Evolutionary conservation across 2,888 invertebrate species (phyloP).

Genomic region (Oligia strigilis): DNA sequence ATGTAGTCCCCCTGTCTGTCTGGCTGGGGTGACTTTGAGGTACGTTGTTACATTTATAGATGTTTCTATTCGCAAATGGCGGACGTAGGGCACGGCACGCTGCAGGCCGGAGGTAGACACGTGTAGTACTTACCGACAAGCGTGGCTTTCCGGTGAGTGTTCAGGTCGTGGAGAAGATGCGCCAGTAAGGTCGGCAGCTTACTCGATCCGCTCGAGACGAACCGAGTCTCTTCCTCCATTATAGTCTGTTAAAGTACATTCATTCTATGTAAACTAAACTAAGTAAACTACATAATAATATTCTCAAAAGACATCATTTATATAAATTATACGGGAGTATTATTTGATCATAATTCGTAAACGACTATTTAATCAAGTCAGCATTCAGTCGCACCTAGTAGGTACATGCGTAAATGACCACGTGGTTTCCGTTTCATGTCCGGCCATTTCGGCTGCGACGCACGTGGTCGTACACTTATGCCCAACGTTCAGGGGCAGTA

Average conservation of each 20-base stretch:
- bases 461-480: background rate
- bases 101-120: background rate
- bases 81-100: conserved; percentile 11
- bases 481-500: no score
- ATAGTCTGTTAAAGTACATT: conserved; percentile 90
- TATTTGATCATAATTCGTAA: background rate
- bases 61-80: conserved; percentile 50
- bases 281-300: background rate
- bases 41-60: conserved; percentile 39
- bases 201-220: conserved; percentile 94
- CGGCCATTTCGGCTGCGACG: background rate
- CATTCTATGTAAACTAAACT: conserved; percentile 5
- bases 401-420: background rate
- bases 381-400: conserved; percentile 2
- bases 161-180: conserved; percentile 95
- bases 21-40: conserved; percentile 49
- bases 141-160: conserved; percentile 94
- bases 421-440: background rate
- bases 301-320: background rate
- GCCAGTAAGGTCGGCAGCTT: conserved; percentile 94
- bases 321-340: background rate
- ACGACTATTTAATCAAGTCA: background rate
- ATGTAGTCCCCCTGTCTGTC: conserved; percentile 41
- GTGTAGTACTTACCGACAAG: conserved; percentile 90
- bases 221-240: conserved; percentile 96